These are phyloP conservation scores for Mixornis gularis DNA, from an alignment of 2,113 vertebrate species.

Conservation along the genomic window DNA sequence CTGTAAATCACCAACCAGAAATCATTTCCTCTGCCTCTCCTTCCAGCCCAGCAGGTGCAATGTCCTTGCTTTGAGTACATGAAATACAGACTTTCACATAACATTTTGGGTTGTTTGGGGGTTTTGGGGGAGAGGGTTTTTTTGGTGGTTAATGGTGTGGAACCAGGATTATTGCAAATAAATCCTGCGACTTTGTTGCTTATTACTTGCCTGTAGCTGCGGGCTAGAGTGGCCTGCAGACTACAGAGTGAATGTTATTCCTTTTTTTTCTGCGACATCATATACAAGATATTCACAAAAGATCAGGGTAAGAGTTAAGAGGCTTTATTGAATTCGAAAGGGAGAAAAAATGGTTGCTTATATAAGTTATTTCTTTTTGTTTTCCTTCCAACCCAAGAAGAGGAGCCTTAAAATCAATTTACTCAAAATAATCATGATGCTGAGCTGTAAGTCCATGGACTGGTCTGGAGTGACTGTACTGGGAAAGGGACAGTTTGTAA, in stretches of 20 bases:
- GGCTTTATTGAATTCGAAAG: not conserved
- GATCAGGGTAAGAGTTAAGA: not conserved
- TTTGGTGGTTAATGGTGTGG: not conserved
- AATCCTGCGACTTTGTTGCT: not conserved
- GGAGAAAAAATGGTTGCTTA: fast-evolving
- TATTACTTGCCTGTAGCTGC: not conserved
- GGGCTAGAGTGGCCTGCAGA: not conserved
- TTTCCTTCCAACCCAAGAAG: not conserved
- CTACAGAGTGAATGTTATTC: not conserved
- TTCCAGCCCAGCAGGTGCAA: not conserved
- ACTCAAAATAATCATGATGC: not conserved
- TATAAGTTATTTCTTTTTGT: fast-evolving
- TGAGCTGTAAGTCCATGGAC: not conserved
- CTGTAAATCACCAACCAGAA: not conserved
- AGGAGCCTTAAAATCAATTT: not conserved
- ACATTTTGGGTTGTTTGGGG: not conserved
- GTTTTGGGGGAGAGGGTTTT: not conserved
- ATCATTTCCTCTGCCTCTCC: not conserved
- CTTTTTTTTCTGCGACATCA: not conserved
- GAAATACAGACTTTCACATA: not conserved
- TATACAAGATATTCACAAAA: not conserved
- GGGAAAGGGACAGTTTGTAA: not conserved
- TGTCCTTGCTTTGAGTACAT: not conserved
- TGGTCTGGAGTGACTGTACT: not conserved
- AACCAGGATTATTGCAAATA: not conserved